Percentiles rank a stretch among this genome's conserved stretches.
Evolutionary conservation across 2,888 invertebrate species (phyloP).

Genomic region (Apamea sordens): DNA sequence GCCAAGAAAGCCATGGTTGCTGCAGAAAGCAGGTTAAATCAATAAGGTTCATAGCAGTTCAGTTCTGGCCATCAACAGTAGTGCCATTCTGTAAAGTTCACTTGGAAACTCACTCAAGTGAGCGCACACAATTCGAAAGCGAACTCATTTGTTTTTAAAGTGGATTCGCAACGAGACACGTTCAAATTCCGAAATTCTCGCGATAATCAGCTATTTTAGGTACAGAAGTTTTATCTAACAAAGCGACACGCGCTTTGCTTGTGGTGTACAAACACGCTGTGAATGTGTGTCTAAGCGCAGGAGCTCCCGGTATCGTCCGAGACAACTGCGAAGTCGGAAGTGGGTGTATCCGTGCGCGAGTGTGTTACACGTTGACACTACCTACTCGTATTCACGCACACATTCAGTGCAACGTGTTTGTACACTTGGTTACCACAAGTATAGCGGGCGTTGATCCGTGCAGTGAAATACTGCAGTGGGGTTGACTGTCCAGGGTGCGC

Average conservation of each 20-base stretch:
- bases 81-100: not conserved
- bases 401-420: not conserved
- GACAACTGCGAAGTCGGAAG: not conserved
- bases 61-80: constrained; percentile 2
- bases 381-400: not conserved
- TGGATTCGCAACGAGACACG: not conserved
- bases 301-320: not conserved
- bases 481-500: not conserved
- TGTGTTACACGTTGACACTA: not conserved
- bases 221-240: not conserved
- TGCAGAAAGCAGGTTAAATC: constrained; percentile 40
- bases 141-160: constrained; percentile 14
- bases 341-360: not conserved
- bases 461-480: not conserved
- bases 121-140: not conserved
- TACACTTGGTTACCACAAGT: not conserved
- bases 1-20: constrained; percentile 41
- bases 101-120: not conserved
- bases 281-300: not conserved
- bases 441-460: not conserved
- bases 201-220: not conserved
- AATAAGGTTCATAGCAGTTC: constrained; percentile 42
- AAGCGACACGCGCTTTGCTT: not conserved
- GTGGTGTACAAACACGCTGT: not conserved
- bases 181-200: not conserved